Base-by-base conservation (phyloP, 2,888 invertebrate genomes). In the Calameuta idolon region DNA sequence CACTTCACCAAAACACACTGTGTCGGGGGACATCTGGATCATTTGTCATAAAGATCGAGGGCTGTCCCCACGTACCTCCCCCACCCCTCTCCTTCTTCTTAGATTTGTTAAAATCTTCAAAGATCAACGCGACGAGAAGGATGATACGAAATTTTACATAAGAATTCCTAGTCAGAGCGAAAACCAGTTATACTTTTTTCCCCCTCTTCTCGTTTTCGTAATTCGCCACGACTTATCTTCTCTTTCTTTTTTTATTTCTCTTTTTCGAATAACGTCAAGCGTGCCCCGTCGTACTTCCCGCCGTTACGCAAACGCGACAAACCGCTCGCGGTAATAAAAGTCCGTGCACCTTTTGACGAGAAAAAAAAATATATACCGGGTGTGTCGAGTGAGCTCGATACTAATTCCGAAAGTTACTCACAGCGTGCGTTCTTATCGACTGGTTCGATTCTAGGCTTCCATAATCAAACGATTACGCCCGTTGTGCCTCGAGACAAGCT, bases 181-280 rank as follows among this genome's bases (percentile, higher is more conserved):
- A 55, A 55, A 55, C 55, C 55, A 55, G 55, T 77, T 79, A 78
- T 79, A 76, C 77, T 78, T 73, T 77, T 74, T 73, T 80, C 73
- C 71, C 71, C 73, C n/a, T 74, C 76, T 73, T 73, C 15, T 69
- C n/a, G 15, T 77, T 78, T 80, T 77, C 76, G 71, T 71, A 34
- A 71, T 34, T 71, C 30, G 71, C 3, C 33, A 11, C 30, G 31
- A 11, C 71, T 30, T 71, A 71, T 71, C 33, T 71, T 76, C 34
- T 74, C 40, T 34, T 71, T 35, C 40, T 69, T 68, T 68, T 40
- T 30, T 73, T 55, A 69, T 75, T 74, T 77, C 37, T 75, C 31
- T 34, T 81, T 77, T 78, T 75, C 78, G 75, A 68, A 77, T 69
- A 69, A 30, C 15, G 37, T 37, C 34, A 30, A 37, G 75, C 68